phyloP scores from a whole-genome alignment of 92 coral and sea anemone genomes.

The Palythoa caribaeorum region DNA sequence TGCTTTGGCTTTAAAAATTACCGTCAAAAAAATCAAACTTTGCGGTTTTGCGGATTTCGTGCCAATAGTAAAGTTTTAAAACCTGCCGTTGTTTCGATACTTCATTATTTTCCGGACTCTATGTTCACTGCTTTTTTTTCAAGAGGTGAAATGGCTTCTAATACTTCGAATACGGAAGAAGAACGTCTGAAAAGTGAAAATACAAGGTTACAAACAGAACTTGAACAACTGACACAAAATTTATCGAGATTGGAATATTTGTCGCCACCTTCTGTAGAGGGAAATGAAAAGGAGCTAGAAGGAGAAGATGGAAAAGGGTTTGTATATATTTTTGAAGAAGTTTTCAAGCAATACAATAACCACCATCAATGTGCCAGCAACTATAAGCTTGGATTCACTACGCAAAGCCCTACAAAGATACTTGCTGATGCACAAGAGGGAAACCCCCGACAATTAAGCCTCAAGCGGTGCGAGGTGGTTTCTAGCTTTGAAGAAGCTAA shows the following conservation, averaged over 20 bases:
- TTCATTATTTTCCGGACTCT: not conserved
- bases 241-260: constrained; percentile 1
- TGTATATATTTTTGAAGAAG: constrained; percentile 17
- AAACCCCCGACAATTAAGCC: constrained; percentile 4
- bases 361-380: not conserved
- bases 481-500: constrained; percentile 12
- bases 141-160: not conserved
- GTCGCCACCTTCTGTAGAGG: constrained; percentile 25
- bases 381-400: constrained; percentile 23
- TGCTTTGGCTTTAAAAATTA: not conserved
- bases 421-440: constrained; percentile 1
- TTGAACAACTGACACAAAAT: not conserved
- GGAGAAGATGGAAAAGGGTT: not conserved
- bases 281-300: not conserved
- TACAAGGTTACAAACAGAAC: not conserved
- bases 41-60: not conserved
- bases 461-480: constrained; percentile 37
- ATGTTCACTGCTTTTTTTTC: not conserved
- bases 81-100: not conserved
- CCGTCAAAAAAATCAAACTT: not conserved
- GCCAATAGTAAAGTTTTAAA: not conserved
- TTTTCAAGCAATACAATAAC: not conserved
- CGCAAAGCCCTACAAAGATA: not conserved
- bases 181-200: constrained; percentile 17
- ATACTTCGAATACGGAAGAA: not conserved